Base-by-base conservation (phyloP, 2,888 invertebrate genomes). In the Linnaemya tessellans region DNA sequence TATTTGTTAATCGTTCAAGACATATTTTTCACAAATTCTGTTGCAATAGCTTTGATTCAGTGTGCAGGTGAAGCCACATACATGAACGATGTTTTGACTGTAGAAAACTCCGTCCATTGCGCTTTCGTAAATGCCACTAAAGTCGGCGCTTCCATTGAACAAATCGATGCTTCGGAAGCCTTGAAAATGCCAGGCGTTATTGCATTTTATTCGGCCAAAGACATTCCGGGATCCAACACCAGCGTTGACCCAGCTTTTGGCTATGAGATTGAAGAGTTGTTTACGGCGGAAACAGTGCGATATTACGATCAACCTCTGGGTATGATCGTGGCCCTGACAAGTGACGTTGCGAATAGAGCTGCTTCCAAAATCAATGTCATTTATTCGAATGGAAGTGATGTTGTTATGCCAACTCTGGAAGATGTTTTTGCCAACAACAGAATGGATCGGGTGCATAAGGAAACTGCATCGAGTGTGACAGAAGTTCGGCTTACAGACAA, bases 241-340 rank as follows among this genome's bases (percentile, higher is more conserved):
- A 91, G 93, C 88, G 91, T 91, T 95, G 88, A 86, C 46, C 67
- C 83, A 1, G 22, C 25, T 4, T 88, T 87, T 54, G 86, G 75
- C 3, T 94, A 93, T 5, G 93, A 94, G 15, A 92, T 92, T 3
- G 88, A 94, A 91, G 11, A 93, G 90, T 91, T 92, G 90, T 87
- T 89, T 70, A 13, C 88, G 58, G 1, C 91, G 90, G 86, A 77
- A 3, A 74, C 18, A 18, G 89, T 89, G 3, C 87, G 92, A 3
- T 96, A 94, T 90, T 94, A 95, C 83, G 95, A 96, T 0, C 97
- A 97, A 89, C 95, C 96, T 0, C 88, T 97, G 13, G 97, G 96
- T 0, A 89, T 97, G 0, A 93, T 97, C 18, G 95, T 95, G 0
- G 97, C 97, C 0, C 93, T 92, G 8, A 94, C 93, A 2, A 93